A percentile compares a stretch with the other conserved stretches of the same genome.
phyloP scores from a whole-genome alignment of 2,797 vertebrate species.

The Acrossocheilus wenchowensis region DNA sequence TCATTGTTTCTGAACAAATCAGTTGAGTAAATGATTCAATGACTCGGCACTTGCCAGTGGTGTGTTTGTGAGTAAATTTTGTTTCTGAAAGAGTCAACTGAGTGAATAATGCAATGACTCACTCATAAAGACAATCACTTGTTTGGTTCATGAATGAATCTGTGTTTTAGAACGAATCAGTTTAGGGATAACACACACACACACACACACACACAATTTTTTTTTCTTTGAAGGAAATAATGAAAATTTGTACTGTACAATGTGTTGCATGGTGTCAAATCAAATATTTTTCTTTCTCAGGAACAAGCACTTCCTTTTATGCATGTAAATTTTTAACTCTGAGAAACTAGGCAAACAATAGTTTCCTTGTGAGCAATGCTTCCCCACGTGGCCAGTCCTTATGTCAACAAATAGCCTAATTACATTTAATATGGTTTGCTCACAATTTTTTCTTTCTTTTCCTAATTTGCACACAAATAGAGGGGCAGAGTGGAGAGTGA shows the following conservation, averaged over 20 bases:
- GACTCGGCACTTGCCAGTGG: background rate
- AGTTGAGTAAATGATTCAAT: background rate
- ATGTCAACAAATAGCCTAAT: constrained; percentile 55
- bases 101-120: background rate
- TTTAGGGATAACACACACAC: background rate
- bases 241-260: background rate
- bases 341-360: constrained; percentile 63
- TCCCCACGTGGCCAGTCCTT: constrained; percentile 50
- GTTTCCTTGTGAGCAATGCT: constrained; percentile 58
- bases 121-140: background rate
- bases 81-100: too few relatives aligned
- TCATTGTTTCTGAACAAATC: background rate
- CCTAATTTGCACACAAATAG: background rate
- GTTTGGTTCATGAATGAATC: background rate
- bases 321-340: constrained; percentile 51
- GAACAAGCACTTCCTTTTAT: constrained; percentile 52
- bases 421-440: constrained; percentile 57
- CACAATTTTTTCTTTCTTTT: background rate
- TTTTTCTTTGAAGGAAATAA: background rate
- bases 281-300: constrained; percentile 30
- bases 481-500: background rate
- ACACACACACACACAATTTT: background rate
- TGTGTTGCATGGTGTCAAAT: background rate
- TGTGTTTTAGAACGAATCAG: background rate
- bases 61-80: too few relatives aligned